Percentiles rank a stretch among this genome's conserved stretches.
phyloP scores from a whole-genome alignment of 2,888 invertebrate genomes.

The Clepsis dumicolana region DNA sequence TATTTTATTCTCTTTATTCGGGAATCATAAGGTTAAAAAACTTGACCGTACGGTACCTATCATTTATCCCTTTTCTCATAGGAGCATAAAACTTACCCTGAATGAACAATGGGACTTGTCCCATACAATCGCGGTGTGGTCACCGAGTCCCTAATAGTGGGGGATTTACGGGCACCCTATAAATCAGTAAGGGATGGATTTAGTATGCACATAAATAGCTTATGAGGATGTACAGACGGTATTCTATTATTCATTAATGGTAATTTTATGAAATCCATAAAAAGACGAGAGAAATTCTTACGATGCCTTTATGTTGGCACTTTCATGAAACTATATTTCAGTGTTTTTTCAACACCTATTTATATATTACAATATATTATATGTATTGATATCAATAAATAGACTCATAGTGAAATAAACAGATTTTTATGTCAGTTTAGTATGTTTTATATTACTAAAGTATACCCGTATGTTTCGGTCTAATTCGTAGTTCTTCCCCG shows the following conservation, averaged over 20 bases:
- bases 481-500: no score
- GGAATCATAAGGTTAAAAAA: constrained; percentile 12
- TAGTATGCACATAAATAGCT: constrained; percentile 49
- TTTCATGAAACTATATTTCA: background rate
- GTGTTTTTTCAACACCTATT: background rate
- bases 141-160: constrained; percentile 54
- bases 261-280: constrained; percentile 40
- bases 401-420: no score
- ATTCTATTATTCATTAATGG: constrained; percentile 41
- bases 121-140: constrained; percentile 47
- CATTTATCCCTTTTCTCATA: constrained; percentile 17
- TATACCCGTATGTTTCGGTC: no score
- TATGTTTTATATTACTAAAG: no score
- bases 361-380: no score
- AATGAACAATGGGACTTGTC: constrained; percentile 35
- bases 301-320: background rate
- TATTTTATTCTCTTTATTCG: no score
- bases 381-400: no score
- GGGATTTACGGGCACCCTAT: constrained; percentile 55
- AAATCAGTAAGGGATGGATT: constrained; percentile 53
- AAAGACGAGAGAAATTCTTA: constrained; percentile 4
- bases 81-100: constrained; percentile 26
- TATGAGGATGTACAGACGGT: constrained; percentile 44
- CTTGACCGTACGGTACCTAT: constrained; percentile 4
- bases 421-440: no score